Evolutionary conservation across 2,113 vertebrate genomes (phyloP).

Genomic region (Pan paniscus): DNA sequence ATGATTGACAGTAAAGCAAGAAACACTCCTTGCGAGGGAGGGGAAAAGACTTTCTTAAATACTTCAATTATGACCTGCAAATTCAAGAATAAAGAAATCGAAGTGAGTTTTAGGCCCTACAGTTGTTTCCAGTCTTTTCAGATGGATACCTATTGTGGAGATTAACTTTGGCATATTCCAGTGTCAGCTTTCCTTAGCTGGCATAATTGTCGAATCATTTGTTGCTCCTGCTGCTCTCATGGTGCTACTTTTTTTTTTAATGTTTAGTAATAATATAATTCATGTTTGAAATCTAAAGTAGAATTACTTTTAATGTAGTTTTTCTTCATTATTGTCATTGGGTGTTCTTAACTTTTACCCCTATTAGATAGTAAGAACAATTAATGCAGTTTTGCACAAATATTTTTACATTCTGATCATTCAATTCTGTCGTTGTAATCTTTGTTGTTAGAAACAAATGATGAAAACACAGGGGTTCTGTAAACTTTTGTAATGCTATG

Average conservation of each 20-base stretch:
- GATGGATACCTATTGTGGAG: conserved; percentile 68
- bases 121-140: conserved; percentile 56
- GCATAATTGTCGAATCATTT: not conserved
- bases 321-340: conserved; percentile 78
- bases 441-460: conserved; percentile 79
- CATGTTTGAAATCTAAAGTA: conserved; percentile 74
- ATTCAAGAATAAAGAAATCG: conserved; percentile 80
- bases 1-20: conserved; percentile 80
- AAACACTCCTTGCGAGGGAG: conserved; percentile 76
- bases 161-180: conserved; percentile 67
- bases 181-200: conserved; percentile 58
- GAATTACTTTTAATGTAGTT: conserved; percentile 78
- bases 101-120: conserved; percentile 71
- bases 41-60: conserved; percentile 81
- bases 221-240: conserved; percentile 77
- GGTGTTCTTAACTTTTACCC: conserved; percentile 81
- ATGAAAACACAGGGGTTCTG: conserved; percentile 78
- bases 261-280: conserved; percentile 73
- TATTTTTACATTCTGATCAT: conserved; percentile 87
- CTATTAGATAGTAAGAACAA: conserved; percentile 83
- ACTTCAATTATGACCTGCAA: conserved; percentile 78
- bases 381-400: conserved; percentile 88
- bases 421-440: conserved; percentile 81
- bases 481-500: conserved; percentile 84
- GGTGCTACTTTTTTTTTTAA: conserved; percentile 78